A percentile compares a stretch with the other conserved stretches of the same genome.
phyloP scores from a whole-genome alignment of 2,113 vertebrate species.

The Platysternon megacephalum region DNA sequence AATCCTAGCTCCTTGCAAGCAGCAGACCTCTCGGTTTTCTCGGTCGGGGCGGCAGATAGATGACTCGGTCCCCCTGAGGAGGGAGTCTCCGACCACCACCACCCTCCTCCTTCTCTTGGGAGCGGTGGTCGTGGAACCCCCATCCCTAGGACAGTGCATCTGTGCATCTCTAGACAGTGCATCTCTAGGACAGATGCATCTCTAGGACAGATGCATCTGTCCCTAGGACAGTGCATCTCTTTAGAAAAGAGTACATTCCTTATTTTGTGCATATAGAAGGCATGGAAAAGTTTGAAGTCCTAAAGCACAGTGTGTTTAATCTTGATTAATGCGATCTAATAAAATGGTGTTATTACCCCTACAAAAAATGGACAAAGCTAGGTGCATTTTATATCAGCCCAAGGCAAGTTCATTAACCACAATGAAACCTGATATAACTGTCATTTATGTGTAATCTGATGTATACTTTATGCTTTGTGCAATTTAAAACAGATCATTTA shows the following conservation, averaged over 20 bases:
- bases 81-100: too few relatives aligned
- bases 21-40: too few relatives aligned
- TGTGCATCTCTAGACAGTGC: too few relatives aligned
- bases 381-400: background rate
- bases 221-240: too few relatives aligned
- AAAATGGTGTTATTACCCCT: background rate
- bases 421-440: background rate
- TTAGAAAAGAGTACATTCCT: background rate
- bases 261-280: background rate
- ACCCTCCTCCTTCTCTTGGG: too few relatives aligned
- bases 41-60: too few relatives aligned
- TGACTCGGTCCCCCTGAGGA: too few relatives aligned
- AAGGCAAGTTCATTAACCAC: background rate
- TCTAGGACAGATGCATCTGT: too few relatives aligned
- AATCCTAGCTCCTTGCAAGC: too few relatives aligned
- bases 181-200: too few relatives aligned
- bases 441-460: background rate
- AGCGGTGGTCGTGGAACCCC: too few relatives aligned
- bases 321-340: conserved; percentile 2
- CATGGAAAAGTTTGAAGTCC: background rate
- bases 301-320: background rate
- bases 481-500: background rate
- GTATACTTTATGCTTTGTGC: background rate
- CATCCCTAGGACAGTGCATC: too few relatives aligned
- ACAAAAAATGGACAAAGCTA: background rate